Conservation (phyloP, 2,113 vertebrate species). For the Thinocorus orbignyianus region DNA sequence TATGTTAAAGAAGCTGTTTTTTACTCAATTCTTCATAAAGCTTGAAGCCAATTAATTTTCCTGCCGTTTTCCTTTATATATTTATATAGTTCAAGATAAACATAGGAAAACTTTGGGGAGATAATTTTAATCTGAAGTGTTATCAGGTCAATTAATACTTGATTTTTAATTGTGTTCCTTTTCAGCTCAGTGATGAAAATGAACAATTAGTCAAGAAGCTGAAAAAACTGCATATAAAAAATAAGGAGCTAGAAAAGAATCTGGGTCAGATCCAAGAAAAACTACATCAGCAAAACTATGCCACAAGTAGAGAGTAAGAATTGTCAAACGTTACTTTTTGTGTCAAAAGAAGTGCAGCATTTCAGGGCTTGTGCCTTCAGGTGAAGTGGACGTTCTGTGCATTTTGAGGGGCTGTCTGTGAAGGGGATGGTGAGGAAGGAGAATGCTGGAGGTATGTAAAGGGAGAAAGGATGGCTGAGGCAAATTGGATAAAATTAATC, state of each 20-base stretch:
- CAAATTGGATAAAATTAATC: background rate
- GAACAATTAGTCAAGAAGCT: conserved; percentile 64
- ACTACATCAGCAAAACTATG: background rate
- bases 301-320: conserved; percentile 68
- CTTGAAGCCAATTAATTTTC: background rate
- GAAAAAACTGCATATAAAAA: conserved; percentile 59
- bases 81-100: background rate
- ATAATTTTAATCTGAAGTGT: background rate
- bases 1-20: background rate
- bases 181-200: conserved; percentile 70
- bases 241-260: conserved; percentile 59
- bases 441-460: background rate
- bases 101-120: background rate
- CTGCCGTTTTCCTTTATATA: background rate
- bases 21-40: background rate
- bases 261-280: conserved; percentile 45
- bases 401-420: background rate
- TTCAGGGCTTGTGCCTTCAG: background rate
- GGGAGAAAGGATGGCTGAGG: background rate
- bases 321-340: background rate
- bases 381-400: background rate
- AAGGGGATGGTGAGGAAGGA: background rate
- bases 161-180: background rate
- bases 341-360: background rate
- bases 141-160: background rate